Base-by-base conservation (phyloP, 2,797 vertebrate genomes). In the Myripristis jacobus region DNA sequence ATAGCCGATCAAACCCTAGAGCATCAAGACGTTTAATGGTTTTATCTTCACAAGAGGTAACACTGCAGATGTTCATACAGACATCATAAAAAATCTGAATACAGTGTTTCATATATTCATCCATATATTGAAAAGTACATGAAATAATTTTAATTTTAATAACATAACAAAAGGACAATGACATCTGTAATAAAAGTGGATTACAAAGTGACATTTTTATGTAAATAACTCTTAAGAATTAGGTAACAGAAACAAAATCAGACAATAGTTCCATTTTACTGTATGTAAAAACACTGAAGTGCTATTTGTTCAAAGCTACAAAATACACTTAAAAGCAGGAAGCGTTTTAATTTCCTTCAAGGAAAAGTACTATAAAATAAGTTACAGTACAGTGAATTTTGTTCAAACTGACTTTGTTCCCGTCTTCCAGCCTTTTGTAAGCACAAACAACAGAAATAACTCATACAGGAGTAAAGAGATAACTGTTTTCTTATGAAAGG, bases 311-410 rank as follows among this genome's bases (percentile, higher is more conserved):
- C 92, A 91, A 95, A 95, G 95, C 95, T 96, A 95, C 90, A 96
- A 96, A 96, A 96, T 95, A 98, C 94, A 96, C 93, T 94, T 95
- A 94, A 95, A 96, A 96, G 95, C 95, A 95, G 94, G 94, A 92
- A 92, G 91, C 78, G 54, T 87, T 95, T 87, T 87, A 41, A 92
- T 98, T 98, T 98, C 97, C 96, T 97, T 98, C 97, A 98, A 98
- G 97, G 97, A 98, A 98, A 98, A 96, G 95, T 96, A 97, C 96
- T 97, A 98, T 97, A 98, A 94, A 99, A 98, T 98, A 98, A 98
- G 96, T 98, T 99, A 99, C 96, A 97, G 96, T 98, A 97, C 96
- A 97, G 95, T 96, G 96, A 97, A 96, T 96, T n/a, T 95, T 96
- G 94, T 96, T 95, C 96, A 95, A 96, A 96, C 95, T 94, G 94